phyloP scores from a whole-genome alignment of 2,888 invertebrate genomes.

The Prionchulus punctatus region DNA sequence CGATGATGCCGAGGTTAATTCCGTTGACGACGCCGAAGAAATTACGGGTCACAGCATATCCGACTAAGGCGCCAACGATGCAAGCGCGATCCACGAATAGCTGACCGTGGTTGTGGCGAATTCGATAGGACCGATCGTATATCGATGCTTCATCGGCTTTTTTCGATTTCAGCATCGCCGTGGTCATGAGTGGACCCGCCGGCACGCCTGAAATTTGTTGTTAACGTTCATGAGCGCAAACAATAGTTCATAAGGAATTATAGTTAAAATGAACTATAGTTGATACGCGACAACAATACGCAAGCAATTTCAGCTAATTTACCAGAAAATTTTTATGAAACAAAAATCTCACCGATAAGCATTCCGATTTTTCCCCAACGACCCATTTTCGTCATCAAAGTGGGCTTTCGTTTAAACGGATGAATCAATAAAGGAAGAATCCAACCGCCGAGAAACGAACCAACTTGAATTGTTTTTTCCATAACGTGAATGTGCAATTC shows the following conservation, averaged over 20 bases:
- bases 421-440: background rate
- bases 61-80: background rate
- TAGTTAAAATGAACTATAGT: too few species aligned
- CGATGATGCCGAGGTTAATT: background rate
- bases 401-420: background rate
- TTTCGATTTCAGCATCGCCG: background rate
- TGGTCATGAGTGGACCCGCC: background rate
- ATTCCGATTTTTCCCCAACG: too few species aligned
- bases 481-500: conserved; percentile 5
- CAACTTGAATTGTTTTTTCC: background rate
- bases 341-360: too few species aligned
- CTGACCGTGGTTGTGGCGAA: conserved; percentile 2
- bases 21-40: background rate
- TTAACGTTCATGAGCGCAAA: too few species aligned
- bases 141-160: background rate
- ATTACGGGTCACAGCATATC: background rate
- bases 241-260: too few species aligned
- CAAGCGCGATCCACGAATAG: background rate
- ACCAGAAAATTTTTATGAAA: too few species aligned
- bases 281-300: too few species aligned
- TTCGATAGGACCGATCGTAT: conserved; percentile 6
- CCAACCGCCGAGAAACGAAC: background rate
- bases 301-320: too few species aligned
- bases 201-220: too few species aligned
- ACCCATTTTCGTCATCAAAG: too few species aligned